These are phyloP conservation scores for Guaruba guarouba DNA, from an alignment of 2,113 vertebrate genomes.

Conservation along the genomic window DNA sequence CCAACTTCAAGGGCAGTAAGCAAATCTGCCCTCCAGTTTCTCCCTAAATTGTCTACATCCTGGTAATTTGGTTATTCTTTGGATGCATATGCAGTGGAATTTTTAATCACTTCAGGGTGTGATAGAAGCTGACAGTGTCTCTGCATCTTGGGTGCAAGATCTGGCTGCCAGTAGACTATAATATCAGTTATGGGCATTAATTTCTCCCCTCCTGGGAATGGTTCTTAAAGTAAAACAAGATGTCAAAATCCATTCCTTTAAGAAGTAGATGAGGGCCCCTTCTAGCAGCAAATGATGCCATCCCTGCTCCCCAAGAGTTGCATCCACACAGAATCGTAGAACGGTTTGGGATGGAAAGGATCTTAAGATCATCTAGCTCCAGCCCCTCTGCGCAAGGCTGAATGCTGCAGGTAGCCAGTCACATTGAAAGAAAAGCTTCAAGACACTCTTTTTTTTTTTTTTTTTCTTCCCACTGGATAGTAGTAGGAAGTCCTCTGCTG, in stretches of 20 bases:
- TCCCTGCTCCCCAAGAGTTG: not conserved
- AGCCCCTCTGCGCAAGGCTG: not conserved
- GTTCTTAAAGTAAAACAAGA: not conserved
- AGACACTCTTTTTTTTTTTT: too few relatives aligned
- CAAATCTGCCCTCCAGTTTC: not conserved
- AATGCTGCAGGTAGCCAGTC: not conserved
- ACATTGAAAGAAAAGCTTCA: not conserved
- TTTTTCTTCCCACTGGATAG: not conserved
- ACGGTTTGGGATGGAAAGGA: not conserved
- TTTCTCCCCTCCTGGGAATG: not conserved
- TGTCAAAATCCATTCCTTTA: not conserved
- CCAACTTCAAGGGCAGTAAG: not conserved
- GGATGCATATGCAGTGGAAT: not conserved
- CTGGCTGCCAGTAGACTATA: not conserved
- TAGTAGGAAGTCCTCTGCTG: not conserved
- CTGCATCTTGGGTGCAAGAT: not conserved
- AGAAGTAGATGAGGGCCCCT: not conserved
- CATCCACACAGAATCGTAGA: not conserved
- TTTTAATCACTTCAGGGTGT: not conserved
- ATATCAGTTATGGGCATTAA: not conserved
- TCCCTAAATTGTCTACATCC: not conserved
- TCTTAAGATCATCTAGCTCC: not conserved
- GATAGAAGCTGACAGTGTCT: not conserved
- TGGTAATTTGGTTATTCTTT: not conserved
- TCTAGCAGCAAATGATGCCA: not conserved